A percentile compares a stretch with the other conserved stretches of the same genome.
Conservation (phyloP, 2,113 vertebrate genomes). For the Ammodramus savannarum region DNA sequence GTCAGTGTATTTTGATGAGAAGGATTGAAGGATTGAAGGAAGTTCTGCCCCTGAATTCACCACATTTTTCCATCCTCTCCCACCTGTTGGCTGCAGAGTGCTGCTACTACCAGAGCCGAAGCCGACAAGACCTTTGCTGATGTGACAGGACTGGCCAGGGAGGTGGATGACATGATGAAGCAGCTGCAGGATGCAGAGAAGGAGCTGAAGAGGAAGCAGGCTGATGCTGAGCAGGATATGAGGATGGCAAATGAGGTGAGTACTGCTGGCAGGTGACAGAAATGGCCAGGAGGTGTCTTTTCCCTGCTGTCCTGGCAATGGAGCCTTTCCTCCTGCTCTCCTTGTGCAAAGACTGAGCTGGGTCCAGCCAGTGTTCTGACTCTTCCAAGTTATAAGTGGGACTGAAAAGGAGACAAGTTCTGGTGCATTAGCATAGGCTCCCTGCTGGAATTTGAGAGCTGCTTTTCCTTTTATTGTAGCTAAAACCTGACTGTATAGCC, state of each 20-base stretch:
- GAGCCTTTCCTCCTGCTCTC: neutral
- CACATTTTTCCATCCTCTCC: neutral
- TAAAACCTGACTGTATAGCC: neutral
- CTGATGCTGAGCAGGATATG: slow-evolving; percentile 87
- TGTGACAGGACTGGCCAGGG: slow-evolving; percentile 80
- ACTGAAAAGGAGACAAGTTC: neutral
- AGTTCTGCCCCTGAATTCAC: neutral
- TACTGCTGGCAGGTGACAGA: neutral
- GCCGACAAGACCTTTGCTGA: slow-evolving; percentile 87
- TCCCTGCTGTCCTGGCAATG: neutral
- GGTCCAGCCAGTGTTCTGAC: rapidly evolving
- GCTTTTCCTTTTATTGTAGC: neutral
- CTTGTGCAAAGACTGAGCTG: neutral
- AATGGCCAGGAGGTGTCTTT: neutral
- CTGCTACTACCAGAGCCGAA: slow-evolving; percentile 82
- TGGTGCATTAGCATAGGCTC: neutral
- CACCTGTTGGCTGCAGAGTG: slow-evolving; percentile 74
- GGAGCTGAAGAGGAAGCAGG: slow-evolving; percentile 83
- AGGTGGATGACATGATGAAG: slow-evolving; percentile 85
- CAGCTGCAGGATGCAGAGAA: slow-evolving; percentile 84
- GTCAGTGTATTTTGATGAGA: neutral
- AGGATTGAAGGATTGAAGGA: neutral
- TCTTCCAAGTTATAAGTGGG: neutral
- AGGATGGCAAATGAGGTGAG: slow-evolving; percentile 92
- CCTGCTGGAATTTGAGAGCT: neutral